phyloP scores from a whole-genome alignment of 1,140 invertebrate genomes.

The Epicauta chinensis region DNA sequence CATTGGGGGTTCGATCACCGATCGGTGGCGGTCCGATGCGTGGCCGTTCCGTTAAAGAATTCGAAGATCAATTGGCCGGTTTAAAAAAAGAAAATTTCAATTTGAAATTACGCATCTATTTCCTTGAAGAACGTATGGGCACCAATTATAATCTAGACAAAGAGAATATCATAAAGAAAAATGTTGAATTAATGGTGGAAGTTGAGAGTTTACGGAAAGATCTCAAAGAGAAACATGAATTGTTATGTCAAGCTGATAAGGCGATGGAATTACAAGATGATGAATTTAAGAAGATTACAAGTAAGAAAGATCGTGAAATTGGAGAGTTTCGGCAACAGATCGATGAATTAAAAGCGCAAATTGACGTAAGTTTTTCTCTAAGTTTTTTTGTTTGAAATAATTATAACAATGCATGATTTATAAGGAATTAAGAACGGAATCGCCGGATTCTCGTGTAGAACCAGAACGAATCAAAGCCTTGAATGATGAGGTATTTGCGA shows the following conservation, averaged over 20 bases:
- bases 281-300: constrained; percentile 35
- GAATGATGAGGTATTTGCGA: constrained; percentile 22
- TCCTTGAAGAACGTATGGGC: constrained; percentile 79
- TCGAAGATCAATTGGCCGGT: constrained; percentile 76
- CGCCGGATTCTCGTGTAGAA: too few species aligned
- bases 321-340: constrained; percentile 38
- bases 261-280: constrained; percentile 58
- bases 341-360: constrained; percentile 33
- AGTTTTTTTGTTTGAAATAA: too few species aligned
- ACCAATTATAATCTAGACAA: constrained; percentile 52
- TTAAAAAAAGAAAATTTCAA: constrained; percentile 90
- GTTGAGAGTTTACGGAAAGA: constrained; percentile 71
- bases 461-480: constrained; percentile 20
- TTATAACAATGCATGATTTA: too few species aligned
- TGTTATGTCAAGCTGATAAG: constrained; percentile 74
- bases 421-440: too few species aligned
- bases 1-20: constrained; percentile 26
- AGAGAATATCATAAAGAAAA: constrained; percentile 61
- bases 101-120: constrained; percentile 83
- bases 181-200: constrained; percentile 58
- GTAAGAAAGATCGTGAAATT: constrained; percentile 34
- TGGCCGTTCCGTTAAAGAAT: constrained; percentile 68
- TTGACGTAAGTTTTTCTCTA: constrained; percentile 30
- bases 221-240: constrained; percentile 71
- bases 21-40: constrained; percentile 23